Evolutionary conservation across 2,888 invertebrate species (phyloP).

Genomic region (Synanthedon formicaeformis): DNA sequence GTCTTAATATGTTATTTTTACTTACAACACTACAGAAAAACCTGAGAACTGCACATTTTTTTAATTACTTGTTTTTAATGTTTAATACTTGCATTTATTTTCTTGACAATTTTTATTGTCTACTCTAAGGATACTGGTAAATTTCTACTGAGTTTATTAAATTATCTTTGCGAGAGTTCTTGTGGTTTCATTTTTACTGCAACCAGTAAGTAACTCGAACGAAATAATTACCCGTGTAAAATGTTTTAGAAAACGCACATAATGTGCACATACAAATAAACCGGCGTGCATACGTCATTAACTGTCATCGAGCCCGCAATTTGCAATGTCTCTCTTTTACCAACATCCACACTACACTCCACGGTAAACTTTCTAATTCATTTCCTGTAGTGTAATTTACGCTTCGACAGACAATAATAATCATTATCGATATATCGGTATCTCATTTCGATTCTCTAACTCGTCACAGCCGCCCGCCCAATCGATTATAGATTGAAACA

Average conservation of each 20-base stretch:
- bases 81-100: too few relatives aligned
- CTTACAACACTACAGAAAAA: too few relatives aligned
- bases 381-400: neutral
- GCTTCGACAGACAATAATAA: neutral
- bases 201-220: neutral
- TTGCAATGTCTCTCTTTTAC: neutral
- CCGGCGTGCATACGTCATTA: neutral
- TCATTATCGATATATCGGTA: neutral
- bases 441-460: neutral
- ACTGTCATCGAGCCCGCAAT: neutral
- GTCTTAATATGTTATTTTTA: too few relatives aligned
- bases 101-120: too few relatives aligned
- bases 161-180: too few relatives aligned
- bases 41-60: too few relatives aligned
- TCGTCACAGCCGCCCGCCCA: slow-evolving; percentile 17
- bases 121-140: too few relatives aligned
- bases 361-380: neutral
- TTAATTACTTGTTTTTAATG: too few relatives aligned
- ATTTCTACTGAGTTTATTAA: too few relatives aligned
- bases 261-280: neutral
- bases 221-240: too few relatives aligned
- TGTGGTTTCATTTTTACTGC: neutral
- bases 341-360: neutral
- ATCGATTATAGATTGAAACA: slow-evolving; percentile 21
- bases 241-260: neutral